Base-by-base conservation (phyloP, 1,140 invertebrate species). In the Drosophila eugracilis region DNA sequence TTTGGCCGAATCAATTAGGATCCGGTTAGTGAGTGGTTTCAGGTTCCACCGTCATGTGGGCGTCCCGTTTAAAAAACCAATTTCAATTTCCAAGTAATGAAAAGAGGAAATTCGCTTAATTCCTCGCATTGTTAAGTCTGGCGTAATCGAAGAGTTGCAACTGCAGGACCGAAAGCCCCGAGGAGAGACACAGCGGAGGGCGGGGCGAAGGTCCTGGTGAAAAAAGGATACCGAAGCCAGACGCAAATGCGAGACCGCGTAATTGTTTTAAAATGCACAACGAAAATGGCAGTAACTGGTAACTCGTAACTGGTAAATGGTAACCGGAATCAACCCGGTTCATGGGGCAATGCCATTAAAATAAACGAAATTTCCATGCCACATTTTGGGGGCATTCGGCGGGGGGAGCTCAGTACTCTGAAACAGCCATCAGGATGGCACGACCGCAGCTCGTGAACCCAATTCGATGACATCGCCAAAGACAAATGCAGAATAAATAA, bases 221-320 rank as follows among this genome's bases (percentile, higher is more conserved):
- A 47, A 63, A 62, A 48, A 14, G 22, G 58, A 62, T 59, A 44
- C 34, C 37, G 41, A 48, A 50, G 45, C 54, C 73, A 70, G 73
- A 78, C 77, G 80, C 83, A 83, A 88, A 88, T 86, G 65, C 71
- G 32, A 88, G 55, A 83, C 83, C 83, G 66, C 78, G 83, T 86
- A 86, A 86, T 86, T 83, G 83, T 88, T 88, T 86, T 88, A 88
- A 86, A 86, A 88, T 78, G 70, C 75, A 77, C 73, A 75, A 66
- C 32, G 60, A 59, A 76, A 81, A 63, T 44, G 65, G 66, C 70
- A 62, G 53, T 2, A 19, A 57, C 7, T 28, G 34, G 17, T 21
- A 22, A 48, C n/a, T 24, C 32, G 19, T 36, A 10, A 34, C 17
- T 57, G 53, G 53, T 44, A 4, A 39, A 17, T 37, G 50, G 52